Base-by-base conservation (phyloP, 2,888 invertebrate genomes). In the Tyria jacobaeae region DNA sequence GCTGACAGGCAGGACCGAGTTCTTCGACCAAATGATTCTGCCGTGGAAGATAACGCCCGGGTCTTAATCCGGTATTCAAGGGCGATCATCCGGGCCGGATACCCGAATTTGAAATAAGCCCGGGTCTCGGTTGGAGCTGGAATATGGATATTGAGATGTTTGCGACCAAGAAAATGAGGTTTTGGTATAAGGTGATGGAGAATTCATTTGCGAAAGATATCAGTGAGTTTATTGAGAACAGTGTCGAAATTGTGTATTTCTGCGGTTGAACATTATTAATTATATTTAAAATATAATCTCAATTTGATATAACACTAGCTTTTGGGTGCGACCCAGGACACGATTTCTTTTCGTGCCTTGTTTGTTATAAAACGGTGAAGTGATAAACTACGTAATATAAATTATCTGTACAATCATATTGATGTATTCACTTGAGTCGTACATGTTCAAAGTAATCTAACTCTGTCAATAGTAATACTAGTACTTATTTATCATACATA, bases 41-140 rank as follows among this genome's bases (percentile, higher is more conserved):
- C 69, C 73, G 71, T 62, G 61, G 71, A 64, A 76, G 85, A 84
- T 84, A 83, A 83, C 80, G 74, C 78, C 71, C 58, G 61, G 58
- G 64, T 63, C 67, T 74, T 76, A 76, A 76, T 76, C 78, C 76
- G 52, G 74, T 71, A 80, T 79, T 80, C 73, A 75, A 60, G 64
- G 62, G 67, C 72, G 73, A 73, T 74, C 75, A 76, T 73, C 72
- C 70, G 70, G 60, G 60, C 57, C 73, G 78, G 70, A 75, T 73
- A 67, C 60, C 63, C 70, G 79, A 77, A 77, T 78, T 79, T 70
- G 71, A 72, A 82, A 80, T 82, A 76, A 75, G 76, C 73, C 68
- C 64, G 57, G 39, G 31, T 59, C 59, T 69, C 58, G 41, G 59
- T 55, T 55, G 17, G 54, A 64, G 44, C 60, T 57, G 44, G 66